Conservation (phyloP, 2,797 vertebrate genomes). For the Gymnothorax javanicus region DNA sequence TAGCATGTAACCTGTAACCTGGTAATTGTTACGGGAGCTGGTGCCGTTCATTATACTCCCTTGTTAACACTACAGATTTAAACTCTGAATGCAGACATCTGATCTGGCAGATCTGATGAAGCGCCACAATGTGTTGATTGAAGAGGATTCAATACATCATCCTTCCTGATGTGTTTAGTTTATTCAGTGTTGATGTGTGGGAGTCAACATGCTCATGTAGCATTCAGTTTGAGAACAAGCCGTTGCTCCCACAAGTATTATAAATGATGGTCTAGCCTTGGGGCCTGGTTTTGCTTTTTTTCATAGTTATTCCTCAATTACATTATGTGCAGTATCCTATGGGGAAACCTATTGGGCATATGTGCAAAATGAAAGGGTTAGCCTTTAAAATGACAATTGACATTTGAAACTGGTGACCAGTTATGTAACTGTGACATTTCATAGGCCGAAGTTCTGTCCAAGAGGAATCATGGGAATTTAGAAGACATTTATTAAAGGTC, state of each 20-base stretch:
- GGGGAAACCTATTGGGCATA: not conserved
- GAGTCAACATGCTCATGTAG: not conserved
- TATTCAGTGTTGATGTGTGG: conserved; percentile 5
- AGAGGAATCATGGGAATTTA: not conserved
- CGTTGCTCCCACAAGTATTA: not conserved
- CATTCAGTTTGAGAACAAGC: not conserved
- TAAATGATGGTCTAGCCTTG: not conserved
- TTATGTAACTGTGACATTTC: not conserved
- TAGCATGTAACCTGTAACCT: conserved; percentile 4
- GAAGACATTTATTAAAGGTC: not conserved
- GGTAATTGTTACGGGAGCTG: not conserved
- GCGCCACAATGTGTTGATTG: not conserved
- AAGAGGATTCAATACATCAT: not conserved
- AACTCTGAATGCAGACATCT: not conserved
- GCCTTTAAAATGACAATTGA: not conserved
- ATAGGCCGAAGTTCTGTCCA: not conserved
- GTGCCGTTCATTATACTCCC: not conserved
- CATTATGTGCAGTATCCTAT: not conserved
- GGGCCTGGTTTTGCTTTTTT: not conserved
- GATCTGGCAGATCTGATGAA: not conserved
- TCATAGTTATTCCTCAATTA: not conserved
- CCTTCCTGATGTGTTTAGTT: not conserved
- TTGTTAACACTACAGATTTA: not conserved
- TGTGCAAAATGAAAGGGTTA: not conserved
- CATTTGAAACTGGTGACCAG: not conserved